Evolutionary conservation across 2,113 vertebrate species (phyloP), one percentile per base, ranked within the genome.

Genomic region (Parus major): DNA sequence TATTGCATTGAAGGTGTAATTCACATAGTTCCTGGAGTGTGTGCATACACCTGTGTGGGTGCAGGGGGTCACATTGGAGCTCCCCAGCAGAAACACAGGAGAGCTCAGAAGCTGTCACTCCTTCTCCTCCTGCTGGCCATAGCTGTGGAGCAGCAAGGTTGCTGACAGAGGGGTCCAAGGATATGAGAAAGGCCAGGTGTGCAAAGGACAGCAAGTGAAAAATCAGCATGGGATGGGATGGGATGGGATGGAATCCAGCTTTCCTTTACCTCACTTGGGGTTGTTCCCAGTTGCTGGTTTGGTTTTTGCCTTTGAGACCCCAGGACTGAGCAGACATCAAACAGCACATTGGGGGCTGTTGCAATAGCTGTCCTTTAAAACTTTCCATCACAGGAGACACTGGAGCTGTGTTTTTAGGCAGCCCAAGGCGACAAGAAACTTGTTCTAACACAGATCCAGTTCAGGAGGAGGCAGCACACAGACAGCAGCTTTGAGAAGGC

Each of bases 301-400:
- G 24, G 19, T 42, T 91, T 96, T 78, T 70, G 60, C 33, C 49
- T 86, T 50, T 80, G 50, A 86, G 44, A 50, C 14, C 12, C 29
- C 15, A 64, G 36, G 25, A 50, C 56, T 60, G 44, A 24, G 55
- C n/a, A 76, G 49, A 22, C 15, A 55, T 44, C 50, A 49, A 73
- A 50, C 9, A 50, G 22, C 1, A 1, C 13, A 10, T 41, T 18
- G 50, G 0, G 0, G 25, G 35, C 18, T 77, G 46, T 65, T 15
- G 4, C 23, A 82, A 8, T 21, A 61, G 50, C 8, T 76, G 21
- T 63, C 17, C 60, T 70, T 29, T 64, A 55, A 52, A 86, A 52
- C 16, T 83, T 75, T 57, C 42, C 56, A 22, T 73, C 56, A 52
- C 19, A 33, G 75, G 35, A 90, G 36, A 17, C 33, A 15, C 35